Percentiles rank a stretch among this genome's conserved stretches.
Evolutionary conservation across 2,888 invertebrate genomes (phyloP).

Genomic region (Panzeria rudis): DNA sequence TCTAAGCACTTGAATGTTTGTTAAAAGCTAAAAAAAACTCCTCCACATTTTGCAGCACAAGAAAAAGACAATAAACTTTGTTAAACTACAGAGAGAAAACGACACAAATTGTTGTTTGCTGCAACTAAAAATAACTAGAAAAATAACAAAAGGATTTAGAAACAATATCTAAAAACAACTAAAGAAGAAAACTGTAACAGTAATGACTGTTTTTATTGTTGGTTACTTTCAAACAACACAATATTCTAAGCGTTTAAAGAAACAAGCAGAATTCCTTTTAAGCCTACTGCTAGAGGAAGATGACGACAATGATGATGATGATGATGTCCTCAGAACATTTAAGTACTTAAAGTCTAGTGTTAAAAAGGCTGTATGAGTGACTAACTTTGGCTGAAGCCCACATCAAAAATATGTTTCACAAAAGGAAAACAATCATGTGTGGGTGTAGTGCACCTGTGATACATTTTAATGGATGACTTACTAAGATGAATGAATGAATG

Average conservation of each 20-base stretch:
- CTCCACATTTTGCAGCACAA: background rate
- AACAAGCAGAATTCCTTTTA: constrained; percentile 38
- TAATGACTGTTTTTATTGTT: constrained; percentile 50
- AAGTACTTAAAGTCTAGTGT: constrained; percentile 62
- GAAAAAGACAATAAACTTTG: constrained; percentile 46
- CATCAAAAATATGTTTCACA: background rate
- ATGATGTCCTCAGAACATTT: constrained; percentile 61
- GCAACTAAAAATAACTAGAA: constrained; percentile 22
- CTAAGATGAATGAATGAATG: background rate
- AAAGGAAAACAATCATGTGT: constrained; percentile 28
- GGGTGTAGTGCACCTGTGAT: background rate
- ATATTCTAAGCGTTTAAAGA: constrained; percentile 40
- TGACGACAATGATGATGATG: constrained; percentile 3
- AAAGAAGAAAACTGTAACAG: constrained; percentile 14
- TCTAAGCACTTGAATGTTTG: constrained; percentile 40
- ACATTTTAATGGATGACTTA: constrained; percentile 31
- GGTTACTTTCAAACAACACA: constrained; percentile 49
- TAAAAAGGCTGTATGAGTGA: constrained; percentile 22
- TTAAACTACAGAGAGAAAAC: constrained; percentile 30
- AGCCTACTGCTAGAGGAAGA: background rate
- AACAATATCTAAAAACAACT: background rate
- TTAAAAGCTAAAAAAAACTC: background rate
- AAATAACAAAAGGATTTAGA: constrained; percentile 31
- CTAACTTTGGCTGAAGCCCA: constrained; percentile 14
- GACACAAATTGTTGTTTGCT: constrained; percentile 39